Percentiles rank a stretch among this genome's conserved stretches.
Evolutionary conservation across 1,140 invertebrate species (phyloP).

Genomic region (Epicauta chinensis): DNA sequence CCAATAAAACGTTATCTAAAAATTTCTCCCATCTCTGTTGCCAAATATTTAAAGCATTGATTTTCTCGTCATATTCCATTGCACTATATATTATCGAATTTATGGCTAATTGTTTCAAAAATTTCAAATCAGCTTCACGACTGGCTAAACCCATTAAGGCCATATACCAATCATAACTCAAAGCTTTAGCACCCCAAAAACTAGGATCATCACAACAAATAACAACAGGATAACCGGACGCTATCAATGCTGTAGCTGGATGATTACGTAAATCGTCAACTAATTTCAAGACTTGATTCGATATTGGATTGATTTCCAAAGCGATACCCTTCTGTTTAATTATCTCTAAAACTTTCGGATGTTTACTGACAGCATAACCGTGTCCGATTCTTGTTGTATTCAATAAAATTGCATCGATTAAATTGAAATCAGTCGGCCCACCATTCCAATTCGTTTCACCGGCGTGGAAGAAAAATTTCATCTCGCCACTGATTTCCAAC

Average conservation of each 20-base stretch:
- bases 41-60: too few species aligned
- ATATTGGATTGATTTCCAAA: slow-evolving; percentile 75
- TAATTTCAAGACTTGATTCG: slow-evolving; percentile 67
- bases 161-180: slow-evolving; percentile 69
- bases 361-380: slow-evolving; percentile 65
- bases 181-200: slow-evolving; percentile 56
- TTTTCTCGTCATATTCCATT: slow-evolving; percentile 12
- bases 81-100: slow-evolving; percentile 58
- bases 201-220: slow-evolving; percentile 64
- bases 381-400: slow-evolving; percentile 57
- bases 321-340: slow-evolving; percentile 61
- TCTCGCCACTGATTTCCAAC: slow-evolving; percentile 44
- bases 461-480: slow-evolving; percentile 68
- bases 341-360: slow-evolving; percentile 59
- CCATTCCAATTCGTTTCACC: slow-evolving; percentile 67
- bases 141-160: slow-evolving; percentile 66
- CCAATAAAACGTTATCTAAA: too few species aligned
- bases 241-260: slow-evolving; percentile 60
- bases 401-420: slow-evolving; percentile 63
- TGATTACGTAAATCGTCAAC: slow-evolving; percentile 76
- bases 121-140: slow-evolving; percentile 51
- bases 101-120: slow-evolving; percentile 62
- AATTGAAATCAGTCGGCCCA: slow-evolving; percentile 47
- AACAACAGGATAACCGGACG: slow-evolving; percentile 51
- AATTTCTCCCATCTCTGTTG: too few species aligned